These are phyloP conservation scores for Agrotis ipsilon DNA, from an alignment of 2,888 invertebrate species.

Conservation along the genomic window DNA sequence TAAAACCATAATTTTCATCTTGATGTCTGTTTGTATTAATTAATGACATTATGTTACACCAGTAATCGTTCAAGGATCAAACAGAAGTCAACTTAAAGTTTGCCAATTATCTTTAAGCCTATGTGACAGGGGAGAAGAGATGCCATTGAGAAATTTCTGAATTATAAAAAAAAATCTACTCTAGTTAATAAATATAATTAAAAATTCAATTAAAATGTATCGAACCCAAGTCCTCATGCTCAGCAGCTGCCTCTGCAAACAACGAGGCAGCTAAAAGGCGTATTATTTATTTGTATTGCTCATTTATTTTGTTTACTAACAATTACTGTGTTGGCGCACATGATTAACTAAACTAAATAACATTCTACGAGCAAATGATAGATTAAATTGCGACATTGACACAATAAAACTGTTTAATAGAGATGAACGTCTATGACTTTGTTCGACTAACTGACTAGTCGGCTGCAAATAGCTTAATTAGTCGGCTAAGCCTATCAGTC, in stretches of 20 bases:
- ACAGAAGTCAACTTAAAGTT: background rate
- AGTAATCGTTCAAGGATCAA: background rate
- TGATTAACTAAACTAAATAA: slow-evolving; percentile 12
- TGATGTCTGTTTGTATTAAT: background rate
- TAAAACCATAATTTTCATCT: background rate
- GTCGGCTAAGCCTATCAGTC: too few relatives aligned
- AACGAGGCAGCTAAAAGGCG: background rate
- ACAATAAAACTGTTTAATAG: slow-evolving; percentile 27
- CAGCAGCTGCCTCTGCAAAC: background rate
- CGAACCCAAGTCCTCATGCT: background rate
- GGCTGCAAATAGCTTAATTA: too few relatives aligned
- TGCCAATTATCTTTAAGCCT: background rate
- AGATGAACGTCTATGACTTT: too few relatives aligned
- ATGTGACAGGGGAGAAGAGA: background rate
- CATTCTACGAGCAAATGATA: slow-evolving; percentile 12
- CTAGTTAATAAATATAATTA: too few relatives aligned
- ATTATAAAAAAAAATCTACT: background rate
- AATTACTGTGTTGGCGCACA: background rate
- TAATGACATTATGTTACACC: background rate
- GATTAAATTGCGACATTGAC: slow-evolving; percentile 52
- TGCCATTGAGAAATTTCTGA: background rate
- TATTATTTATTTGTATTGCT: background rate
- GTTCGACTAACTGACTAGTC: too few relatives aligned
- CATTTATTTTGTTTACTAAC: slow-evolving; percentile 7
- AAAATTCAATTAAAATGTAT: background rate